These are phyloP conservation scores for Desmodus rotundus DNA, from an alignment of 2,113 vertebrate genomes.

Conservation along the genomic window DNA sequence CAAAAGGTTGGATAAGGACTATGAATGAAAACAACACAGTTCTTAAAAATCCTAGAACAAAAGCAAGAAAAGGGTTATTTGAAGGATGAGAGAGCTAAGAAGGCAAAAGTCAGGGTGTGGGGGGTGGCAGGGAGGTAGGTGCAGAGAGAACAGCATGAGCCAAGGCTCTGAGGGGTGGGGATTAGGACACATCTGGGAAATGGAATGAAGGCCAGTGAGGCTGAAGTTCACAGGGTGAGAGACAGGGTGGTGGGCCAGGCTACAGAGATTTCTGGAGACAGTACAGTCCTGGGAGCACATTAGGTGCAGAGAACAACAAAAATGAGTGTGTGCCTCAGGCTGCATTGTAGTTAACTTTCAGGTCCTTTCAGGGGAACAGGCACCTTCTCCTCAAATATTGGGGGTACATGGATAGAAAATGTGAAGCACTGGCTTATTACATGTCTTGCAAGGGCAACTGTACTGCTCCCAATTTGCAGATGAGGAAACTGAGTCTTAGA, in stretches of 20 bases:
- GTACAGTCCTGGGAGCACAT: neutral
- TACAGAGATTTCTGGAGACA: neutral
- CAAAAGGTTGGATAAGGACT: neutral
- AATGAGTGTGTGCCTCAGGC: neutral
- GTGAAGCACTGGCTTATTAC: neutral
- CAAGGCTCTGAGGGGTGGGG: neutral
- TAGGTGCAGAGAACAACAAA: neutral
- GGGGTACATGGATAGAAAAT: neutral
- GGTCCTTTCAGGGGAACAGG: neutral
- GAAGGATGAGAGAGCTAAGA: neutral
- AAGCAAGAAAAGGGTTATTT: neutral
- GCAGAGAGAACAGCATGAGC: neutral
- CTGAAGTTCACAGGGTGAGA: neutral
- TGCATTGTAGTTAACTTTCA: neutral
- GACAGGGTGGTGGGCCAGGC: neutral
- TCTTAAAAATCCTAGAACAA: neutral
- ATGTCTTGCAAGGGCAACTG: neutral
- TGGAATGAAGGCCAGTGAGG: neutral
- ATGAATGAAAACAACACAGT: neutral
- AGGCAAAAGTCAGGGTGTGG: neutral
- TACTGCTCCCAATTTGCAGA: neutral
- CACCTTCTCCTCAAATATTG: neutral
- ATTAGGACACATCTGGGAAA: neutral
- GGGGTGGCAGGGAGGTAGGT: neutral
- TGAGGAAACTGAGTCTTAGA: neutral